These are phyloP conservation scores for Mus pahari DNA, from an alignment of 2,113 vertebrate genomes.

Conservation along the genomic window DNA sequence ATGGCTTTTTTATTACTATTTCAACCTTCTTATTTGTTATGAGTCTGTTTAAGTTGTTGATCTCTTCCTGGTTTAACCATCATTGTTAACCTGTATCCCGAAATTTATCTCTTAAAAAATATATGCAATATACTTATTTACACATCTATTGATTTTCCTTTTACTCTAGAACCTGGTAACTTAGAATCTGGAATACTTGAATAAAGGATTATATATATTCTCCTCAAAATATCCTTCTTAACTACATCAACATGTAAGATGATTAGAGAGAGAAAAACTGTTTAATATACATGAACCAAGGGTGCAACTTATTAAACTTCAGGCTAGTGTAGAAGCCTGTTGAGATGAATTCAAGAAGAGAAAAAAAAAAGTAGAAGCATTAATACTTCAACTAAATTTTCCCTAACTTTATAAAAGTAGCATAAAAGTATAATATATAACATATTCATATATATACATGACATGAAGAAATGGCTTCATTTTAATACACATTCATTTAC, in stretches of 20 bases:
- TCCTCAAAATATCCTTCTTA: neutral
- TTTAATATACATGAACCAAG: neutral
- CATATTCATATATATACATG: neutral
- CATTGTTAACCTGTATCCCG: neutral
- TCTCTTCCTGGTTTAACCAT: neutral
- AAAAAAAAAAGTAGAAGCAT: neutral
- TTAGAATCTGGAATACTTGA: neutral
- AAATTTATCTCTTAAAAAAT: neutral
- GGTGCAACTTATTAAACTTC: neutral
- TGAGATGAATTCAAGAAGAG: neutral
- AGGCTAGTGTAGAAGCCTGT: neutral
- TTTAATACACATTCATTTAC: constrained; percentile 4
- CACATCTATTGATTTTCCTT: neutral
- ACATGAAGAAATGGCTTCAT: neutral
- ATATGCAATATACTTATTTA: accelerated
- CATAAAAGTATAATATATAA: neutral
- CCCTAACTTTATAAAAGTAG: constrained; percentile 66
- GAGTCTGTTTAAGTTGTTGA: neutral
- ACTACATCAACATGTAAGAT: constrained; percentile 29
- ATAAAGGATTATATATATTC: neutral
- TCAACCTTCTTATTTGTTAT: neutral
- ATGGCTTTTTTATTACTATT: neutral
- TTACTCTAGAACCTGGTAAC: neutral
- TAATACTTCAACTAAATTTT: neutral
- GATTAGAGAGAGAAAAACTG: neutral